Conservation (phyloP, 2,797 vertebrate species). For the Mormyrus proboscirostris region DNA sequence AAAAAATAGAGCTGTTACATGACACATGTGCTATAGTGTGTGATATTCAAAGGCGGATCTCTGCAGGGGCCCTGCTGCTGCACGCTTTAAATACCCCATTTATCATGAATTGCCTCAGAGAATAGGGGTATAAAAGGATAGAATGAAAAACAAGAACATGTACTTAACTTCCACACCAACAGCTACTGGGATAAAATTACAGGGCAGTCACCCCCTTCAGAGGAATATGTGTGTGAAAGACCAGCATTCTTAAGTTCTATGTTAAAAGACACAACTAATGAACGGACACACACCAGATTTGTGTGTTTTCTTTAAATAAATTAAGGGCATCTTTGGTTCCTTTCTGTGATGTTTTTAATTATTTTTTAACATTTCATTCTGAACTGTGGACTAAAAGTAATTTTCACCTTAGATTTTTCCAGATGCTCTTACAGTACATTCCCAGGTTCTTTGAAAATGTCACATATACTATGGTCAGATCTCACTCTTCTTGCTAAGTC, state of each 20-base stretch:
- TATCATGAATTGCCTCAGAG: constrained; percentile 4
- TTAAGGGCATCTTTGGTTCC: background rate
- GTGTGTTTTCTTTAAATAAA: background rate
- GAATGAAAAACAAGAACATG: constrained; percentile 3
- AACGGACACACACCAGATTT: background rate
- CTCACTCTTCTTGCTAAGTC: background rate
- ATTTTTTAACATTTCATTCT: background rate
- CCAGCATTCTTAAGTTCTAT: background rate
- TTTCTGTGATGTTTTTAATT: background rate
- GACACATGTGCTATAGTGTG: constrained; percentile 1
- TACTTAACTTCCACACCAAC: background rate
- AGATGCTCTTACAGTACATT: background rate
- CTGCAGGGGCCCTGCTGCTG: background rate
- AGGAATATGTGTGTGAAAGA: background rate
- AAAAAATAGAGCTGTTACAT: background rate
- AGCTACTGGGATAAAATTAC: background rate
- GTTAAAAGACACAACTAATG: background rate
- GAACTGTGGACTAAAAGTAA: background rate
- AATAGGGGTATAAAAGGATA: background rate
- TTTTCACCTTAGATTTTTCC: background rate
- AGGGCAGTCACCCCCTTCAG: background rate
- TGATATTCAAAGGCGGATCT: background rate
- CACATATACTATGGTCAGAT: background rate
- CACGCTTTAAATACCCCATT: background rate
- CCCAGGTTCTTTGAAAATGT: background rate